Evolutionary conservation across 1,140 invertebrate genomes (phyloP).

Genomic region (Drosophila bipectinata): DNA sequence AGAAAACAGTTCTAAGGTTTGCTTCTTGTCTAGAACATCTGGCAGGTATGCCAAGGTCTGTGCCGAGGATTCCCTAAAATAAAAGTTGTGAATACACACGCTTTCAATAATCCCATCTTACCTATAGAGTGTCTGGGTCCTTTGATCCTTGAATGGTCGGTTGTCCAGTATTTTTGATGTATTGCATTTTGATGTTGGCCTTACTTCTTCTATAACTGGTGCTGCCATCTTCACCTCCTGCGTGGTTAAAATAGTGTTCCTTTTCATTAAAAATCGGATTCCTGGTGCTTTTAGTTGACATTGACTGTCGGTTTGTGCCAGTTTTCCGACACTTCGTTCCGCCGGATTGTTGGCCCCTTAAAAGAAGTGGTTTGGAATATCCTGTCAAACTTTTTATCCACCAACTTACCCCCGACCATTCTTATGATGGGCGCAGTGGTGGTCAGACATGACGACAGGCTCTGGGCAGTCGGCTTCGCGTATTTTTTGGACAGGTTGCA

Average conservation of each 20-base stretch:
- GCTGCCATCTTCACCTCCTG: slow-evolving; percentile 58
- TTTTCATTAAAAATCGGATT: too few species aligned
- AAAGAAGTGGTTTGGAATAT: too few species aligned
- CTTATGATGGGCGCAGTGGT: too few species aligned
- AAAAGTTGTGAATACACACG: neutral
- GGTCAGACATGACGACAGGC: too few species aligned
- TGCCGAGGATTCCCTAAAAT: slow-evolving; percentile 87
- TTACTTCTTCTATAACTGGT: neutral
- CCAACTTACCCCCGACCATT: too few species aligned
- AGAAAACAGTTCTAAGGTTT: slow-evolving; percentile 62
- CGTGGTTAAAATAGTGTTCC: neutral
- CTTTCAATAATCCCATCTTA: neutral
- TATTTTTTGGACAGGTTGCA: neutral
- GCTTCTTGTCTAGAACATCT: slow-evolving; percentile 64
- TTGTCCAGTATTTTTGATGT: slow-evolving; percentile 37
- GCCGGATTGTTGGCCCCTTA: too few species aligned
- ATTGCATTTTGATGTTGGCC: slow-evolving; percentile 1
- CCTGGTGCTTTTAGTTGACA: too few species aligned
- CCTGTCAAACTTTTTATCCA: too few species aligned
- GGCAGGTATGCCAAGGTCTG: slow-evolving; percentile 90
- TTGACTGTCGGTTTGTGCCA: too few species aligned
- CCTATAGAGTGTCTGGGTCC: slow-evolving; percentile 75
- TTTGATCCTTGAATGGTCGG: slow-evolving; percentile 50
- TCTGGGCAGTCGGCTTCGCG: too few species aligned
- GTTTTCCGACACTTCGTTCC: too few species aligned